Percentiles rank a stretch among this genome's conserved stretches.
These are phyloP conservation scores for Rhingia rostrata DNA, from an alignment of 2,888 invertebrate species.

Conservation along the genomic window DNA sequence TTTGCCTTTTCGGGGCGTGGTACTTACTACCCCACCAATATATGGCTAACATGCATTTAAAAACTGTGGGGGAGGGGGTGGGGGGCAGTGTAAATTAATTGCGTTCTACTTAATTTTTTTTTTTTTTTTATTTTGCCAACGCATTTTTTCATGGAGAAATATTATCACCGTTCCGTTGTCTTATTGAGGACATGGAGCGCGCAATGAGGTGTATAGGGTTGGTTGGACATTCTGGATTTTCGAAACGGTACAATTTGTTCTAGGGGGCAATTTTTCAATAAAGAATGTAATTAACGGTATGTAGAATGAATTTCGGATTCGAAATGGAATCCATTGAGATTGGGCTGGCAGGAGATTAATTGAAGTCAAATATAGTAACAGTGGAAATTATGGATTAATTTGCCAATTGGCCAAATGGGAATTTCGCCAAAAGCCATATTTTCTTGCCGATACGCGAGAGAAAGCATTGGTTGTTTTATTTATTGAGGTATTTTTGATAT, in stretches of 20 bases:
- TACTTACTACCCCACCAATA: background rate
- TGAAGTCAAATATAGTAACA: conserved; percentile 49
- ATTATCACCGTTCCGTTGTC: background rate
- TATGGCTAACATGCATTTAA: conserved; percentile 43
- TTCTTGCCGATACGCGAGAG: background rate
- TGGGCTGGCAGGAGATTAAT: conserved; percentile 55
- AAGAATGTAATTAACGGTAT: conserved; percentile 64
- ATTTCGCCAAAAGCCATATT: conserved; percentile 1
- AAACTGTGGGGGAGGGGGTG: background rate
- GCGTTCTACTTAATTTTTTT: conserved; percentile 60
- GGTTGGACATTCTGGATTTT: conserved; percentile 6
- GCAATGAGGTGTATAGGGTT: background rate
- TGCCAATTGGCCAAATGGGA: conserved; percentile 45
- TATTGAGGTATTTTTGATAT: no score
- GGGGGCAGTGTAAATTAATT: conserved; percentile 52
- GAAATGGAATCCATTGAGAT: conserved; percentile 40
- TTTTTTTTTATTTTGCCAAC: conserved; percentile 2
- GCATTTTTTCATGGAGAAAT: background rate
- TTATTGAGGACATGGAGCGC: background rate
- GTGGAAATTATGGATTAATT: conserved; percentile 44
- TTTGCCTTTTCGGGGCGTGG: conserved; percentile 42
- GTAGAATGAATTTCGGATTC: conserved; percentile 26
- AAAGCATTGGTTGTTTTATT: background rate
- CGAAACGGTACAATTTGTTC: conserved; percentile 5
- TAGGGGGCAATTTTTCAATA: conserved; percentile 55